These are phyloP conservation scores for Tapirus indicus DNA, from an alignment of 2,797 vertebrate species.

Conservation along the genomic window DNA sequence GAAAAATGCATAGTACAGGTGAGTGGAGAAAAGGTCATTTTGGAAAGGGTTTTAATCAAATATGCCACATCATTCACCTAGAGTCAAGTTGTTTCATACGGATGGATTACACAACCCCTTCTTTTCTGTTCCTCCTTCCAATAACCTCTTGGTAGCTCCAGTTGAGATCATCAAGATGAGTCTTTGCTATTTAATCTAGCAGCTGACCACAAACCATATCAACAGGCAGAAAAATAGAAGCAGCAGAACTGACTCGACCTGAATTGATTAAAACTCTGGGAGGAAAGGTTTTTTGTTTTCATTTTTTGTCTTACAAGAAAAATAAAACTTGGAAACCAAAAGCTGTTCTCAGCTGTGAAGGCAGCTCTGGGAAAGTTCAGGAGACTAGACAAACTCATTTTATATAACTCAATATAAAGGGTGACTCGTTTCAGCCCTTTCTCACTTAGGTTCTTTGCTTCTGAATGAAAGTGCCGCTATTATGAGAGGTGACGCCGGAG, in stretches of 20 bases:
- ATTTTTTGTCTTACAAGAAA: not conserved
- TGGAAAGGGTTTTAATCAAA: conserved; percentile 42
- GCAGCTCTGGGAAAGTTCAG: not conserved
- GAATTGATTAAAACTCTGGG: conserved; percentile 20
- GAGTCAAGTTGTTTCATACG: not conserved
- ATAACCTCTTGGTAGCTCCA: not conserved
- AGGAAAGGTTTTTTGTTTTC: not conserved
- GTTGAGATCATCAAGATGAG: not conserved
- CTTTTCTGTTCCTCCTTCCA: not conserved
- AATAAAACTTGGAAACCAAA: conserved; percentile 35
- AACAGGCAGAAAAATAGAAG: conserved; percentile 53
- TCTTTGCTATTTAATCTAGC: not conserved
- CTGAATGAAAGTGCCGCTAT: conserved; percentile 7
- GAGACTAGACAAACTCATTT: not conserved
- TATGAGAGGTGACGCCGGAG: not conserved
- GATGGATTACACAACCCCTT: not conserved
- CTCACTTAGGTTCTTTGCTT: conserved; percentile 26
- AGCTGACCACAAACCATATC: not conserved
- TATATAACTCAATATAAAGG: not conserved
- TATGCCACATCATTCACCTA: not conserved
- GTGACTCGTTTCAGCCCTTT: conserved; percentile 3
- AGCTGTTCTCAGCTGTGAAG: conserved; percentile 30
- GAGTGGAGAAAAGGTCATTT: not conserved
- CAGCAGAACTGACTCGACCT: not conserved
- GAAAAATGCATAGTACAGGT: not conserved